These are phyloP conservation scores for Rhabdomys pumilio DNA, from an alignment of 2,797 vertebrate genomes.

Conservation along the genomic window DNA sequence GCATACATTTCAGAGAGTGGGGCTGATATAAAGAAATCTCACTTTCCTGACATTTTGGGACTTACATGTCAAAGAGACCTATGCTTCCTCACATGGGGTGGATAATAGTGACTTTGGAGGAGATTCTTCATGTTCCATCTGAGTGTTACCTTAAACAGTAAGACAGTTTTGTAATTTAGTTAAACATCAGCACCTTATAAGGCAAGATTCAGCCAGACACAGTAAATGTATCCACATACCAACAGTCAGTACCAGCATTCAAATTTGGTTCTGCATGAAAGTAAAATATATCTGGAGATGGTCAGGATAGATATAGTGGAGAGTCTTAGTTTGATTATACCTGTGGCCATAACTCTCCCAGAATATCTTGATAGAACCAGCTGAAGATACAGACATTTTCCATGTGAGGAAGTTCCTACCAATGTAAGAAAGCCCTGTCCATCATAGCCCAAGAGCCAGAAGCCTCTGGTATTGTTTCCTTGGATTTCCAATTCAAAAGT, in stretches of 20 bases:
- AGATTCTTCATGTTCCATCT: too few relatives aligned
- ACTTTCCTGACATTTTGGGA: too few relatives aligned
- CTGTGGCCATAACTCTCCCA: neutral
- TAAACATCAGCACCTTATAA: neutral
- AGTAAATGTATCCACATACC: neutral
- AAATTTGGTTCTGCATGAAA: neutral
- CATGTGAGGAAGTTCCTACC: neutral
- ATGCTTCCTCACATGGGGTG: too few relatives aligned
- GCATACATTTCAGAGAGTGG: neutral
- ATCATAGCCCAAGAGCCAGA: neutral
- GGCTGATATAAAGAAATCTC: neutral
- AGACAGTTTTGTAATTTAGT: neutral
- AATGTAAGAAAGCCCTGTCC: neutral
- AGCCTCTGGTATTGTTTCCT: neutral
- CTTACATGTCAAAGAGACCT: neutral
- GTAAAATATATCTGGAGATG: neutral
- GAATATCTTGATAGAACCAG: neutral
- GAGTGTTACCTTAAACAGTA: neutral
- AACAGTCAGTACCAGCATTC: neutral
- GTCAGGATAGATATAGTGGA: neutral
- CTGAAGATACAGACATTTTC: neutral
- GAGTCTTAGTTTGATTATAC: neutral
- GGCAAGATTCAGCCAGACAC: neutral
- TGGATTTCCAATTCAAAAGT: neutral
- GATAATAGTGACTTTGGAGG: neutral